Percentiles rank a stretch among this genome's conserved stretches.
Conservation (phyloP, 1,140 invertebrate genomes). For the Sitodiplosis mosellana region DNA sequence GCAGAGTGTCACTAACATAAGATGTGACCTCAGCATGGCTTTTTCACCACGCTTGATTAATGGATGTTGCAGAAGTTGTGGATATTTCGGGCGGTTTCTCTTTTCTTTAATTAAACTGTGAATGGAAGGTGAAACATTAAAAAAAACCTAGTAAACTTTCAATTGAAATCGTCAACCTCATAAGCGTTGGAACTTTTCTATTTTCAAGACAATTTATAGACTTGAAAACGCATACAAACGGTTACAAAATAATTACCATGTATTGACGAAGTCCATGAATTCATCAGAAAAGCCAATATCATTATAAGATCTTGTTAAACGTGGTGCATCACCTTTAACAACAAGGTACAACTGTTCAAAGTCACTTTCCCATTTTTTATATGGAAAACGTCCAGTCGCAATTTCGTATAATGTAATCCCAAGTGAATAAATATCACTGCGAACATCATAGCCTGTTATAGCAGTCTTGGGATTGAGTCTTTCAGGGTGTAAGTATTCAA, state of each 20-base stretch:
- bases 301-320: constrained; percentile 49
- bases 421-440: constrained; percentile 91
- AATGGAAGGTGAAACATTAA: too few relatives aligned
- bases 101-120: constrained; percentile 86
- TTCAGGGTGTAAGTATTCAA: constrained; percentile 59
- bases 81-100: constrained; percentile 77
- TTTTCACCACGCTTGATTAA: constrained; percentile 60
- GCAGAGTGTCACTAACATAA: constrained; percentile 39
- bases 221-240: constrained; percentile 2
- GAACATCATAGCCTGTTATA: constrained; percentile 78
- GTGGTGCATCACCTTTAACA: constrained; percentile 81
- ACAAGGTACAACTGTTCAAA: constrained; percentile 94
- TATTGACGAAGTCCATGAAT: constrained; percentile 85
- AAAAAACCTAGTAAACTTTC: constrained; percentile 3
- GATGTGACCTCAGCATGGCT: constrained; percentile 62
- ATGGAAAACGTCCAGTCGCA: constrained; percentile 84
- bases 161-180: not conserved
- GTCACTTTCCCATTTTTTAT: constrained; percentile 85
- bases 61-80: constrained; percentile 68
- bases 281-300: constrained; percentile 67
- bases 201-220: not conserved
- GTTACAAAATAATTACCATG: constrained; percentile 49
- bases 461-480: constrained; percentile 74
- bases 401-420: constrained; percentile 84
- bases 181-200: too few relatives aligned